phyloP scores from a whole-genome alignment of 2,888 invertebrate genomes.

The Plagodis pulveraria region DNA sequence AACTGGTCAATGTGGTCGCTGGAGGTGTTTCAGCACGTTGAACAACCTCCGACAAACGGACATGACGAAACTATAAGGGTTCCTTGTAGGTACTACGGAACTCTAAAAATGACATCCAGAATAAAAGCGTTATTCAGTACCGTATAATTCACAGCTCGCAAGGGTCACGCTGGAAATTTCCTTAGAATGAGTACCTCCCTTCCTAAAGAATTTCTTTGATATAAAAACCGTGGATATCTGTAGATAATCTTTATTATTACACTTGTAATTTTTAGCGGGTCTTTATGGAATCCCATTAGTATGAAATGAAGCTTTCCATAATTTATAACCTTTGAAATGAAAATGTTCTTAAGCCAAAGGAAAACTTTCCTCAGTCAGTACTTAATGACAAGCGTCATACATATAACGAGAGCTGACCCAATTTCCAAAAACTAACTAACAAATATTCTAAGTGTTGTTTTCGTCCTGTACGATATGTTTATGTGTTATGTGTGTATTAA shows the following conservation, averaged over 20 bases:
- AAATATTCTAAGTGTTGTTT: neutral
- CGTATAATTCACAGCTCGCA: too few species aligned
- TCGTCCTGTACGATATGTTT: too few species aligned
- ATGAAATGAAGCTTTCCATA: slow-evolving; percentile 47
- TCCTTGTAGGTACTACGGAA: too few species aligned
- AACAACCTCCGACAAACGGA: too few species aligned
- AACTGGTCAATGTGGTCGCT: too few species aligned
- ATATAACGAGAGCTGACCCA: slow-evolving; percentile 5
- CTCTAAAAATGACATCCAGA: too few species aligned
- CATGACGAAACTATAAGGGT: too few species aligned
- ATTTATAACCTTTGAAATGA: slow-evolving; percentile 51
- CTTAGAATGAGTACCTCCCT: neutral
- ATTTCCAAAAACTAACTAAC: neutral
- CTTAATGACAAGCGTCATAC: slow-evolving; percentile 9
- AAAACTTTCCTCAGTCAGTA: slow-evolving; percentile 29
- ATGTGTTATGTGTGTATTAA: too few species aligned
- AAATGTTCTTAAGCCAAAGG: slow-evolving; percentile 39
- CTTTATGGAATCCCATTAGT: slow-evolving; percentile 42
- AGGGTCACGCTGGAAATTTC: too few species aligned
- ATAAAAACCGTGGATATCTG: slow-evolving; percentile 11
- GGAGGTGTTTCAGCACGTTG: too few species aligned
- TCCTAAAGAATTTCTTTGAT: slow-evolving; percentile 9
- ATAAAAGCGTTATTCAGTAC: too few species aligned
- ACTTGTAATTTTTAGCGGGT: slow-evolving; percentile 40
- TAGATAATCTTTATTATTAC: slow-evolving; percentile 31